A percentile compares a stretch with the other conserved stretches of the same genome.
Conservation (phyloP, 2,888 invertebrate species). For the Ecliptopera silaceata region DNA sequence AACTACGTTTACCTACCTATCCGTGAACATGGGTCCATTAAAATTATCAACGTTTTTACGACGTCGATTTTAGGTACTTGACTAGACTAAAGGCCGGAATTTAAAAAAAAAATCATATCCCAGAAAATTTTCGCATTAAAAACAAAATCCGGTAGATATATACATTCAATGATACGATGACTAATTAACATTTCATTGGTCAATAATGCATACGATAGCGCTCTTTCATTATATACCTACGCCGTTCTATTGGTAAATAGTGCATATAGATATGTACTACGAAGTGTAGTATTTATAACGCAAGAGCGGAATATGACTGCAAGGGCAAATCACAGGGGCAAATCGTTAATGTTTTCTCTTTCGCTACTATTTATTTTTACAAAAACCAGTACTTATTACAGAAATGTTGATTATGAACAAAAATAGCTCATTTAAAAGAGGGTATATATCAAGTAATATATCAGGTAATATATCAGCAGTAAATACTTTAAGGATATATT, state of each 20-base stretch:
- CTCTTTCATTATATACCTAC: conserved; percentile 1
- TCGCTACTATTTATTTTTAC: background rate
- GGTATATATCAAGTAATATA: too few species aligned
- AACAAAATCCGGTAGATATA: background rate
- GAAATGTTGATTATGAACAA: too few species aligned
- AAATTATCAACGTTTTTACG: too few species aligned
- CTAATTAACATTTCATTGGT: conserved; percentile 15
- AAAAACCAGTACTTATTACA: background rate
- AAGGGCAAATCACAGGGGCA: conserved; percentile 9
- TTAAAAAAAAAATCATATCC: background rate
- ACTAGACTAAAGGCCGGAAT: too few species aligned
- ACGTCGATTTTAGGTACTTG: too few species aligned
- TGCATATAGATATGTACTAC: conserved; percentile 12
- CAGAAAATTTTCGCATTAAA: background rate
- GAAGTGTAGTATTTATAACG: background rate
- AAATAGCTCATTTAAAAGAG: too few species aligned
- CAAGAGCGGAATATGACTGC: conserved; percentile 16
- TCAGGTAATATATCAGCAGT: too few species aligned
- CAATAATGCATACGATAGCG: conserved; percentile 8
- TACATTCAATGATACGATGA: conserved; percentile 4
- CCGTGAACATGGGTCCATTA: too few species aligned
- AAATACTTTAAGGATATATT: background rate
- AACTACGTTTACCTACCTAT: conserved; percentile 12
- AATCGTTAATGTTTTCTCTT: conserved; percentile 5
- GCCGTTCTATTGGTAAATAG: conserved; percentile 14